These are phyloP conservation scores for Cyphomyrus discorhynchus DNA, from an alignment of 2,113 vertebrate genomes.

Conservation along the genomic window DNA sequence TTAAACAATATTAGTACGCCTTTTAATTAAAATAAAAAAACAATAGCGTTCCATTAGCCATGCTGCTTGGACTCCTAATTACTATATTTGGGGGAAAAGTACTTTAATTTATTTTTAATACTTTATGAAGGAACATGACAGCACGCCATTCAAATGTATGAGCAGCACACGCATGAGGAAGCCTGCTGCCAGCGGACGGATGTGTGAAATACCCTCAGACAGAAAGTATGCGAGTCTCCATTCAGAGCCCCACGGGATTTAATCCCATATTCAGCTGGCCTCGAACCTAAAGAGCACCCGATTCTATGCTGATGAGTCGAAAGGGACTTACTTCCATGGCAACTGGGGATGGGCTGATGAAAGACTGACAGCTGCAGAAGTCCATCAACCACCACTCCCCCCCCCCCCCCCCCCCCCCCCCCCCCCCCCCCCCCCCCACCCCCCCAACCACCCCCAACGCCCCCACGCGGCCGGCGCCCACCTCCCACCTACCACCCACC, in stretches of 20 bases:
- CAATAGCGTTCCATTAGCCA: neutral
- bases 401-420: no score
- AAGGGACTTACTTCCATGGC: constrained; percentile 15
- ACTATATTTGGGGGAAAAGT: neutral
- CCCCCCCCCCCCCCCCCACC: no score
- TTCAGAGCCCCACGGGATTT: neutral
- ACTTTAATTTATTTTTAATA: neutral
- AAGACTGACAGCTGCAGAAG: constrained; percentile 36
- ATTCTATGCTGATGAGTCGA: neutral
- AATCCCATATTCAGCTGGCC: neutral
- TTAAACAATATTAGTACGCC: neutral
- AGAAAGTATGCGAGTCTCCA: neutral
- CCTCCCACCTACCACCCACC: no score
- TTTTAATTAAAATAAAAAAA: neutral
- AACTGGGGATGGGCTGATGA: constrained; percentile 15
- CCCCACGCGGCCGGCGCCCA: no score
- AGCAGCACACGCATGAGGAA: neutral
- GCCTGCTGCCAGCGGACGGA: neutral
- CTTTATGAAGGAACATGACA: neutral
- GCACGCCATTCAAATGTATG: no score
- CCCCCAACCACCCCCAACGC: neutral
- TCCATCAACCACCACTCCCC: no score
- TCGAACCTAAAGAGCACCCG: neutral
- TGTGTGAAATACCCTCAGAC: neutral
- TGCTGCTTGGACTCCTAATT: neutral